These are phyloP conservation scores for Tinea semifulvella DNA, from an alignment of 2,888 invertebrate genomes.

Conservation along the genomic window DNA sequence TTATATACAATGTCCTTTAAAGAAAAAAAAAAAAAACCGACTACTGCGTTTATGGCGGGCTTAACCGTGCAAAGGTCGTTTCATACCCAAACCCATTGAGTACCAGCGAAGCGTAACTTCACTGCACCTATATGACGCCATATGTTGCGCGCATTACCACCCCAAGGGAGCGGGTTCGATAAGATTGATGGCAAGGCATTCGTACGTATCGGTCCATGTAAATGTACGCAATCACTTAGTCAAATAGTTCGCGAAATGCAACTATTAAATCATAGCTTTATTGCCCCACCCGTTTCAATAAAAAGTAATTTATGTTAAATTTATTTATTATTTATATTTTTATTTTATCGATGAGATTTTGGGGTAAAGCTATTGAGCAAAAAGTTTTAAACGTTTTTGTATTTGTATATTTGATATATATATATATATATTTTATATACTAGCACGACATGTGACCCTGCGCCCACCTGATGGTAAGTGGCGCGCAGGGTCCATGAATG, in stretches of 20 bases:
- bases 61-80: constrained; percentile 1
- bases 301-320: constrained; percentile 3
- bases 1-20: too few species aligned
- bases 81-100: constrained; percentile 32
- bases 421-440: too few species aligned
- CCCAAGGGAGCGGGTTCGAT: constrained; percentile 40
- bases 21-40: too few species aligned
- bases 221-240: constrained; percentile 60
- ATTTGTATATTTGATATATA: too few species aligned
- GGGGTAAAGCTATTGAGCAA: too few species aligned
- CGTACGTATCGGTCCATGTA: constrained; percentile 61
- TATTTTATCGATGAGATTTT: too few species aligned
- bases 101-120: constrained; percentile 42
- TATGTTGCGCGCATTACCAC: constrained; percentile 58
- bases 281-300: constrained; percentile 8
- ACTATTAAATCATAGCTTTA: constrained; percentile 5
- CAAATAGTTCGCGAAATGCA: constrained; percentile 44
- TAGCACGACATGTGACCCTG: too few species aligned
- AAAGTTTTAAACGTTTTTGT: too few species aligned
- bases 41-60: too few species aligned
- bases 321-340: too few species aligned
- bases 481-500: too few species aligned
- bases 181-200: constrained; percentile 61
- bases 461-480: too few species aligned
- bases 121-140: constrained; percentile 33